Base-by-base conservation (phyloP, 2,888 invertebrate genomes). In the Amphipyra tragopoginis region DNA sequence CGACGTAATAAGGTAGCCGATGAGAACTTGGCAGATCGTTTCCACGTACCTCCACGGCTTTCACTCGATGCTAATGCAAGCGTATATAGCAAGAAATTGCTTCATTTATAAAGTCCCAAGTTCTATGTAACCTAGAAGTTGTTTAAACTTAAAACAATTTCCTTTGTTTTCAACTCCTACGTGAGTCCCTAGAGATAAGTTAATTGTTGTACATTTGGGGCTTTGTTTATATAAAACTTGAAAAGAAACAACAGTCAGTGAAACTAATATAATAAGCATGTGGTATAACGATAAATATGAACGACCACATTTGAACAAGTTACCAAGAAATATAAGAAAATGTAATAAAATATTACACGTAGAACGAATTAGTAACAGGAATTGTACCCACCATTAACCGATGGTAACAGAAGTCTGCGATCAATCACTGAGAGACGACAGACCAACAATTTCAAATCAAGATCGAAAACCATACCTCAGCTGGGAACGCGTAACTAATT, bases 401-500 rank as follows among this genome's bases (percentile, higher is more conserved):
- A 58, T 53, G 60, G 14, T 58, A 70, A 54, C 57, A 54, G 44
- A 70, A 59, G 50, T 63, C 66, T 40, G 39, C 60, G 57, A 84
- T 85, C 82, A 79, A 87, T 87, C 84, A 84, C 66, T 72, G 61
- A 81, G 81, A 76, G 66, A 71, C 61, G 81, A 79, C 78, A 75
- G 68, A 49, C 57, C 47, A 58, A 61, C 55, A 54, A 73, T 75
- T 77, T 52, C 40, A 57, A 81, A 82, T 75, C 64, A 77, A 81
- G 82, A 87, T 85, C 69, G 78, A 85, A 83, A 72, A 82, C 77
- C 83, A 82, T 83, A 79, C 72, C 86, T 88, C 88, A 88, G 84
- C 84, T 83, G 86, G 84, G 76, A 88, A 86, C 83, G 88, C 92
- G 87, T 92, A 83, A 84, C 93, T 83, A 93, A 93, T 93, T 86